Evolutionary conservation across 2,797 vertebrate species (phyloP).

Genomic region (Oryzias sinensis): DNA sequence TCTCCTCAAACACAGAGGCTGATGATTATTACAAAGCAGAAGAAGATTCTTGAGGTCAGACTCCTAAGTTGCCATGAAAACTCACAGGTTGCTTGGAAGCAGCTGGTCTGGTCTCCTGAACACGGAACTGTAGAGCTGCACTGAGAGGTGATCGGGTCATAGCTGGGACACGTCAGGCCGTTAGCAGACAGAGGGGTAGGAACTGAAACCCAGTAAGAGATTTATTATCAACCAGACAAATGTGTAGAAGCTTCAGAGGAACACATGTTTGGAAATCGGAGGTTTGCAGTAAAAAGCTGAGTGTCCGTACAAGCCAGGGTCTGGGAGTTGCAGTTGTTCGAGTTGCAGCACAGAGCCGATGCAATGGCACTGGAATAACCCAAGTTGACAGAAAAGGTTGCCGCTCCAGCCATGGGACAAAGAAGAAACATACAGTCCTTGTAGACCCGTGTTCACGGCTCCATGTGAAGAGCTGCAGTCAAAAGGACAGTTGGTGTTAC

Average conservation of each 20-base stretch:
- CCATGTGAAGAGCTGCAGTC: background rate
- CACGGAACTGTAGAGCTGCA: background rate
- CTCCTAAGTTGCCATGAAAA: background rate
- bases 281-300: too few relatives aligned
- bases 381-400: constrained; percentile 5
- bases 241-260: too few relatives aligned
- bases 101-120: background rate
- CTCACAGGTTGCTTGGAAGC: constrained; percentile 1
- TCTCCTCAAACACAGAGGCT: too few relatives aligned
- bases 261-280: too few relatives aligned
- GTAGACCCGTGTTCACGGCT: rapidly evolving
- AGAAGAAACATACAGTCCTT: constrained; percentile 16
- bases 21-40: too few relatives aligned
- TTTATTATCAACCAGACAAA: too few relatives aligned
- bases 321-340: constrained; percentile 23
- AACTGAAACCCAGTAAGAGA: constrained; percentile 13
- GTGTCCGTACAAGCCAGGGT: background rate
- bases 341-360: constrained; percentile 24
- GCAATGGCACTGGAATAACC: background rate
- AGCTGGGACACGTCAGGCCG: background rate
- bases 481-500: background rate
- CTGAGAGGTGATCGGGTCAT: background rate
- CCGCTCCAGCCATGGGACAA: background rate
- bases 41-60: background rate
- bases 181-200: rapidly evolving